Base-by-base conservation (phyloP, 1,140 invertebrate genomes). In the Ridgeia piscesae region DNA sequence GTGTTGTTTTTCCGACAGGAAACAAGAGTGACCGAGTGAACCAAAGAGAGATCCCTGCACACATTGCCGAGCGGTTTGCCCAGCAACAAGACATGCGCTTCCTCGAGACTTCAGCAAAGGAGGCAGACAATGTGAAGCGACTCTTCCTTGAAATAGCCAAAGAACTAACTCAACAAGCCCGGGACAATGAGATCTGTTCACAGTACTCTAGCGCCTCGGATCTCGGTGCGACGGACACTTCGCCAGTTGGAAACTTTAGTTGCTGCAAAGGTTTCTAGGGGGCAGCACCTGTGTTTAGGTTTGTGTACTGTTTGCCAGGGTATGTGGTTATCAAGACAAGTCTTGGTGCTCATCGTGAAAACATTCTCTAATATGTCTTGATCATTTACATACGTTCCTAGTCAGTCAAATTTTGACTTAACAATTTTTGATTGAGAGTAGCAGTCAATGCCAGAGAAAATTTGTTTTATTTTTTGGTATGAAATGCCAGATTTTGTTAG, bases 1-100 rank as follows among this genome's bases (percentile, higher is more conserved):
- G 11, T 90, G 33, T 33, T 34, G 35, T 90, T 2, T 33, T n/a
- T 27, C n/a, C 31, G 34, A 1, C 94, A 98, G 98, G 98, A 93
- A 99, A 99, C 96, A 99, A 99, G 97, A 99, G 98, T 94, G 98
- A 99, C 96, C 97, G 98, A 93, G 98, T 99, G 95, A 98, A 99
- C 95, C 94, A 94, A 33, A 97, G 98, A 94, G 98, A 99, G 97
- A 98, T 99, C 95, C 98, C 98, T 11, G 97, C 97, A 21, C 97
- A 98, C 95, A 98, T 99, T 89, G 99, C 98, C n/a, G 98, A 99
- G 96, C 98, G 99, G 95, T 99, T 99, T 97, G 98, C 98, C 88
- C 97, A 98, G 95, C 97, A 98, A 94, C 98, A 99, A 95, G 98
- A 98, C 94, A 99, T 99, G 98, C 98, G 99, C 77, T 96, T 95